phyloP scores from a whole-genome alignment of 2,113 vertebrate genomes.

The Nettapus auritus region DNA sequence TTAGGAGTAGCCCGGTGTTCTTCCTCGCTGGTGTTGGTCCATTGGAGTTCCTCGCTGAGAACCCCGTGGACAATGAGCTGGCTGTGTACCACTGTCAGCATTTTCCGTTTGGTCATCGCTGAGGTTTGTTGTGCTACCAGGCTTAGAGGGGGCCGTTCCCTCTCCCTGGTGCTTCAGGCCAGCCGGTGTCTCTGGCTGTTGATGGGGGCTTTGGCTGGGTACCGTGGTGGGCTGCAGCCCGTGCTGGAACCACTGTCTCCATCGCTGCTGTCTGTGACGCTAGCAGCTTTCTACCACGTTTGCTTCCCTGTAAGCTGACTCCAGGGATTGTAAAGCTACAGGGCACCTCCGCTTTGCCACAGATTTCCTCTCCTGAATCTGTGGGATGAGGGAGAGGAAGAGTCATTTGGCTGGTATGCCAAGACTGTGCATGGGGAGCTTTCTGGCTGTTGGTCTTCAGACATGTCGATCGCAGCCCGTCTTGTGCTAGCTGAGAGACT shows the following conservation, averaged over 20 bases:
- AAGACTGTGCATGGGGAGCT: neutral
- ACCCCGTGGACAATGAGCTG: neutral
- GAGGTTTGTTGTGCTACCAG: neutral
- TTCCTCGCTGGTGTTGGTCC: neutral
- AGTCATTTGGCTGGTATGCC: neutral
- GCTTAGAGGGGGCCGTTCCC: neutral
- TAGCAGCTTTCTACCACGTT: neutral
- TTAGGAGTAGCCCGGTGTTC: neutral
- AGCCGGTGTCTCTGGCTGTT: too few species aligned
- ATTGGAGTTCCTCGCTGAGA: neutral
- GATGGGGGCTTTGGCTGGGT: too few species aligned
- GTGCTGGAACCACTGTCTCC: neutral
- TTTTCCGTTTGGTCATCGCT: neutral
- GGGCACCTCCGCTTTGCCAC: neutral
- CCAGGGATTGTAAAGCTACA: neutral
- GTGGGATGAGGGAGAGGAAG: neutral
- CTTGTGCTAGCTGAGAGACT: neutral
- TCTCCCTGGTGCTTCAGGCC: neutral
- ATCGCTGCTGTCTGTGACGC: neutral
- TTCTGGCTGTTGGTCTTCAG: neutral
- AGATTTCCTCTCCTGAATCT: neutral
- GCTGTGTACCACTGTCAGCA: neutral
- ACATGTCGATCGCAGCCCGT: accelerated
- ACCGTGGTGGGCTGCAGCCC: neutral
- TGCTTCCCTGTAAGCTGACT: neutral